Percentiles rank a stretch among this genome's conserved stretches.
These are phyloP conservation scores for Actinostola sp. DNA, from an alignment of 92 coral and sea anemone genomes.

Conservation along the genomic window DNA sequence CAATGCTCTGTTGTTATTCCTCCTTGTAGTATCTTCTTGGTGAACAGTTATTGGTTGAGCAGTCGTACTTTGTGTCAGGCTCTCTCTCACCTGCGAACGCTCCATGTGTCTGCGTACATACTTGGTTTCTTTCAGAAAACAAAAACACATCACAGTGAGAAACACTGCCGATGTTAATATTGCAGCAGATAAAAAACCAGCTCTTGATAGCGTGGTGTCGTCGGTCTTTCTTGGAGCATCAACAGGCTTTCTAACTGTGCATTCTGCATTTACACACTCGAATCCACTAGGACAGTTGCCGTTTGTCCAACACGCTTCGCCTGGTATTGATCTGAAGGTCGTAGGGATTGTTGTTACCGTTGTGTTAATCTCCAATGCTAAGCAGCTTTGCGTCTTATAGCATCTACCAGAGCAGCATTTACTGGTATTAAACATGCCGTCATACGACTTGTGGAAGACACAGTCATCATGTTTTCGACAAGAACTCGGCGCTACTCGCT, in stretches of 20 bases:
- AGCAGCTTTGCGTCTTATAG: conserved; percentile 33
- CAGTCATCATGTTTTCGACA: conserved; percentile 34
- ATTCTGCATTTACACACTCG: conserved; percentile 45
- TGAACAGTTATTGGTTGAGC: neutral
- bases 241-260: conserved; percentile 16
- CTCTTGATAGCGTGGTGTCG: conserved; percentile 44
- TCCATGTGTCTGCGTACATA: conserved; percentile 39
- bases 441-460: conserved; percentile 20
- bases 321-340: conserved; percentile 1
- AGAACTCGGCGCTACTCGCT: neutral
- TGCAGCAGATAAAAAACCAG: conserved; percentile 75
- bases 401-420: conserved; percentile 36
- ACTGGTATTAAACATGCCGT: conserved; percentile 7
- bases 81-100: conserved; percentile 19
- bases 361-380: conserved; percentile 23
- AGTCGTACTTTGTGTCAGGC: conserved; percentile 4
- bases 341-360: conserved; percentile 11
- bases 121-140: conserved; percentile 64
- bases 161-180: conserved; percentile 69
- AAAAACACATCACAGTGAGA: conserved; percentile 62
- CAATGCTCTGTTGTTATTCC: neutral
- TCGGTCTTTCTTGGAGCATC: neutral
- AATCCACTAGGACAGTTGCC: conserved; percentile 27
- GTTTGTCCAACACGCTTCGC: conserved; percentile 2
- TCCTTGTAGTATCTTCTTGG: neutral